Evolutionary conservation across 35 echinoderm and acorn worm species (phyloP).

Genomic region (Chiridota heheva): DNA sequence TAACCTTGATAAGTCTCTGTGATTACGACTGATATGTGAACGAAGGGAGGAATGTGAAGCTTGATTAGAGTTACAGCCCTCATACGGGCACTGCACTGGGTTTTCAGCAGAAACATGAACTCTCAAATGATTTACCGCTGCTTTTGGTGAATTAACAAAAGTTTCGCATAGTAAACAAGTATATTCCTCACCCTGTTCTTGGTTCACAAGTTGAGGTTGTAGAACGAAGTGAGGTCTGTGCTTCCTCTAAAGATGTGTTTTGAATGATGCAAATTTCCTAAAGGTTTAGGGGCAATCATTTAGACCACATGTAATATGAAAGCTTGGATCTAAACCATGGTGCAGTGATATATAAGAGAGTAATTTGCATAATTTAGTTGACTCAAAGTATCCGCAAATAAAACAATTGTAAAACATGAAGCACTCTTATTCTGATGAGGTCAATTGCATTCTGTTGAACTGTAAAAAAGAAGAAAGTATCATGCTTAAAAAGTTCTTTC

Average conservation of each 20-base stretch:
- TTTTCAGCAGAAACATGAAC: background rate
- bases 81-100: background rate
- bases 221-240: background rate
- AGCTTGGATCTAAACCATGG: constrained; percentile 9
- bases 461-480: no score
- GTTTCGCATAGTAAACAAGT: background rate
- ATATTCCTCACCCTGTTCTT: background rate
- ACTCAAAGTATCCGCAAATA: constrained; percentile 28
- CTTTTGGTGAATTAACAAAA: background rate
- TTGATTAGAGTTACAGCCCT: background rate
- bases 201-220: background rate
- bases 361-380: background rate
- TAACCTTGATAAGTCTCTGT: constrained; percentile 1
- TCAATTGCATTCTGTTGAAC: no score
- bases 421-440: no score
- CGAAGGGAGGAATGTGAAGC: background rate
- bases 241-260: constrained; percentile 1
- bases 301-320: constrained; percentile 8
- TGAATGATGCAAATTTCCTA: no score
- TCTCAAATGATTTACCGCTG: background rate
- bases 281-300: constrained; percentile 21
- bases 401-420: constrained; percentile 2
- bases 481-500: no score
- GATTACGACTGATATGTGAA: background rate
- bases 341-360: constrained; percentile 25